These are phyloP conservation scores for Perognathus longimembris DNA, from an alignment of 2,113 vertebrate species.

Conservation along the genomic window DNA sequence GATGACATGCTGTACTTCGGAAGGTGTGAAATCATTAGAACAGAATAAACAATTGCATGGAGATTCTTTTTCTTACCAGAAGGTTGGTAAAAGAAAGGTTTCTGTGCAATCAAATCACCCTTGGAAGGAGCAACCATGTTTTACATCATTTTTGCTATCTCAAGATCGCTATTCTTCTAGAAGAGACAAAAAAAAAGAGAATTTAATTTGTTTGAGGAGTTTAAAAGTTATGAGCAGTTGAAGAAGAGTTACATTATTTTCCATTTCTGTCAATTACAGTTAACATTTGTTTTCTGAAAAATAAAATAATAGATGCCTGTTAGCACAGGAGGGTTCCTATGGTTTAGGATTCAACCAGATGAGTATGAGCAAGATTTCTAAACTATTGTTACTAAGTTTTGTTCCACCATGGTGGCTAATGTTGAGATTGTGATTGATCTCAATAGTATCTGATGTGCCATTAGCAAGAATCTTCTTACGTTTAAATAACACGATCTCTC, in stretches of 20 bases:
- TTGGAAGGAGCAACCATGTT: conserved; percentile 10
- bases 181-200: not conserved
- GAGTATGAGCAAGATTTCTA: not conserved
- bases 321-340: not conserved
- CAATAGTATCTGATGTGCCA: not conserved
- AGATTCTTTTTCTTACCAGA: not conserved
- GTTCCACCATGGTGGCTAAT: not conserved
- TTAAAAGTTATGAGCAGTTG: conserved; percentile 29
- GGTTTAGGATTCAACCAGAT: not conserved
- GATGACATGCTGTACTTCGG: not conserved
- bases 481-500: not conserved
- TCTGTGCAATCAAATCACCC: not conserved
- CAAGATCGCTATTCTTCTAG: not conserved
- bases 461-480: not conserved
- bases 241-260: not conserved
- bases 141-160: not conserved
- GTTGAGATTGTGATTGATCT: not conserved
- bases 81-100: not conserved
- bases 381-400: not conserved
- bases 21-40: conserved; percentile 36
- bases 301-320: not conserved
- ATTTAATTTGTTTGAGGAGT: not conserved
- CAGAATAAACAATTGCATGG: conserved; percentile 3
- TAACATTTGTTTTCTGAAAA: conserved; percentile 13
- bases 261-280: not conserved